These are phyloP conservation scores for Nylanderia fulva DNA, from an alignment of 1,140 invertebrate genomes.

Conservation along the genomic window DNA sequence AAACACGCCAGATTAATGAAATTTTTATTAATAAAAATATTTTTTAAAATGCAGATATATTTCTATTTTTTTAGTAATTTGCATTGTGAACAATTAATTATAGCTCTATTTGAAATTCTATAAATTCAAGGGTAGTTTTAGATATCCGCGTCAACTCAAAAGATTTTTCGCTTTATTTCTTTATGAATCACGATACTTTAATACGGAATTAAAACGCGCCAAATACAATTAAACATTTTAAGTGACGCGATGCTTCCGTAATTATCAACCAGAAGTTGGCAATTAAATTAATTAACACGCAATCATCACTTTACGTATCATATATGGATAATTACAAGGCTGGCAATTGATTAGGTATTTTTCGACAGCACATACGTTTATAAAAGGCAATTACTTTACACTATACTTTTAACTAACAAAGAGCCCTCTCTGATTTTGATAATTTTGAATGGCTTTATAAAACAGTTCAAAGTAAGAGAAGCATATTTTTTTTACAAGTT, in stretches of 20 bases:
- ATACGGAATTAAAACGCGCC: neutral
- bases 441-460: too few relatives aligned
- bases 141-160: neutral
- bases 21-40: neutral
- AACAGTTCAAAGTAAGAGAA: too few relatives aligned
- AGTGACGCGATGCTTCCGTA: neutral
- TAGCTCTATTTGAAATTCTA: neutral
- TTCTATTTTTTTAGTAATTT: neutral
- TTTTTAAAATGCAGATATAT: neutral
- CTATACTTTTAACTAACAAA: neutral
- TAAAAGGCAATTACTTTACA: slow-evolving; percentile 13
- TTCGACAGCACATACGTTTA: neutral
- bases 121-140: neutral
- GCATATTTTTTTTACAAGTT: too few relatives aligned
- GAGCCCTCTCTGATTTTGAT: too few relatives aligned
- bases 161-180: neutral
- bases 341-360: neutral
- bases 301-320: neutral
- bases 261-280: neutral
- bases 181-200: neutral
- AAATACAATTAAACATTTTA: neutral
- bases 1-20: too few relatives aligned
- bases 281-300: slow-evolving; percentile 22
- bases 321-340: neutral
- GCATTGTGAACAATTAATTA: neutral